Evolutionary conservation across 1,140 invertebrate genomes (phyloP), one percentile per base, ranked within the genome.

Genomic region (Drosophila repleta): DNA sequence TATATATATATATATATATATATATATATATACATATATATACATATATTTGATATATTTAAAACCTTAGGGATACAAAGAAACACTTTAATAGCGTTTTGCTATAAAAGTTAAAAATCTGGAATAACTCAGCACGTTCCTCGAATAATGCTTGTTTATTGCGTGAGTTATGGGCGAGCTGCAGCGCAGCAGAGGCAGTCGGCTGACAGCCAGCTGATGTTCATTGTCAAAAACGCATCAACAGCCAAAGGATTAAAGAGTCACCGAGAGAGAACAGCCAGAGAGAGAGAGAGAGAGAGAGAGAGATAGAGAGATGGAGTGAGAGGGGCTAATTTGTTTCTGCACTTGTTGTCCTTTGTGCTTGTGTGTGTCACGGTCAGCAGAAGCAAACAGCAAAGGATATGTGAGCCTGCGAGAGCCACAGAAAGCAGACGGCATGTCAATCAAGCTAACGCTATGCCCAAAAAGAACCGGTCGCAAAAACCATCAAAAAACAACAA

Each of bases 201-300:
- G 35, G 67, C 46, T 67, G 80, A 76, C 72, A 79, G 67, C 49
- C 74, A 75, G 65, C 66, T 87, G 82, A 74, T 75, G 83, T 81
- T 82, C 78, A 82, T 78, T 87, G 78, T 85, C 81, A 84, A 84
- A 84, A 87, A 84, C 75, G 74, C 77, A 85, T 85, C 82, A 85
- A 11, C 43, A 35, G 41, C 48, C 45, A 15, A 53, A 53, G 20
- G 29, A 43, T 18, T 60, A 74, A 58, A 15, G 52, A 18, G 11
- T 11, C 10, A 4, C 4, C 2, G 10, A 11, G 0, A 3, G 20
- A 0, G 3, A 11, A n/a, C n/a, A n/a, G n/a, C n/a, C 4, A 4
- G 10, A 11, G 0, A 3, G 20, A 0, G 3, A 11, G 11, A 0
- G n/a, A 26, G 0, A 24, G 5, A 5, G 20, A 48, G 51, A 63